Percentiles rank a stretch among this genome's conserved stretches.
Conservation (phyloP, 2,113 vertebrate species). For the Martes martes region DNA sequence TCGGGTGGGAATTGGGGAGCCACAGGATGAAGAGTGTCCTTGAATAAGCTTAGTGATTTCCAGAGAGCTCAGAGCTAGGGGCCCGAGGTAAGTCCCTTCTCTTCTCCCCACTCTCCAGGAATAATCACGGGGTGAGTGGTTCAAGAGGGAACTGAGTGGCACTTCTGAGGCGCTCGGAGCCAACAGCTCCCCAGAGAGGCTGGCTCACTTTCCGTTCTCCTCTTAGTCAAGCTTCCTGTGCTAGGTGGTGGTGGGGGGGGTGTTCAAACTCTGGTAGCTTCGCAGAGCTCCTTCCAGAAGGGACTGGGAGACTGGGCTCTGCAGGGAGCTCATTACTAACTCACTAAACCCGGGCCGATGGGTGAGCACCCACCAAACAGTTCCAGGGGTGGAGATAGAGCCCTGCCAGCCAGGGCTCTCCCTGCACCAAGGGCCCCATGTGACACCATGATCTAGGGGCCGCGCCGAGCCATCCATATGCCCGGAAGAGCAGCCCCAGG, state of each 20-base stretch:
- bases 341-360: no score
- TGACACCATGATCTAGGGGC: rapidly evolving
- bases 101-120: constrained; percentile 12
- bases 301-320: not conserved
- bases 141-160: constrained; percentile 51
- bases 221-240: not conserved
- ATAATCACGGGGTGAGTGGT: constrained; percentile 56
- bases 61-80: not conserved
- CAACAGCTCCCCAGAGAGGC: constrained; percentile 28
- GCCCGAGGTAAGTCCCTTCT: not conserved
- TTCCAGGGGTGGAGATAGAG: not conserved
- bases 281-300: not conserved
- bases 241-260: not conserved
- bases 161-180: constrained; percentile 23
- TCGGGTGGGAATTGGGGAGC: not conserved
- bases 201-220: not conserved
- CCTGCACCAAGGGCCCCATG: rapidly evolving
- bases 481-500: not conserved
- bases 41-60: not conserved
- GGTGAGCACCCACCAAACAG: not conserved
- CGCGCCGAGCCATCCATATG: rapidly evolving
- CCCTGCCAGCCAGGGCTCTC: rapidly evolving
- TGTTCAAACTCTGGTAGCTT: not conserved
- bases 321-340: not conserved
- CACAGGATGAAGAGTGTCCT: not conserved